Evolutionary conservation across 2,113 vertebrate species (phyloP), one percentile per base, ranked within the genome.

Genomic region (Odocoileus virginianus): DNA sequence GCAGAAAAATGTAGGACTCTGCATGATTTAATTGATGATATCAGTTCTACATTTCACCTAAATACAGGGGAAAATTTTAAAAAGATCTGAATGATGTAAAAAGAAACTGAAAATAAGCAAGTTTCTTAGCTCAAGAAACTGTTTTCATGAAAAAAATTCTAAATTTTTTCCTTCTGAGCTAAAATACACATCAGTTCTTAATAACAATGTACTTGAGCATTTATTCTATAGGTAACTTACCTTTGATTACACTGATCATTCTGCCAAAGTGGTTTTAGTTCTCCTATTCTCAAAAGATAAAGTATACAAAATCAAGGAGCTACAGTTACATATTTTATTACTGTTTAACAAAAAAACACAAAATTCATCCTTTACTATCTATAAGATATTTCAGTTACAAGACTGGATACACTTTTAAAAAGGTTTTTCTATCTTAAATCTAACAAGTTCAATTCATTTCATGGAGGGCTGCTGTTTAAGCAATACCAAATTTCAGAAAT

Each of bases 201-300:
- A 58, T 1, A 84, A 87, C 36, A 95, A 81, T 67, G 61, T 36
- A 57, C 45, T 95, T 79, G 71, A 55, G 28, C 45, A 79, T 81
- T 50, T 50, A 50, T 64, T 92, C 57, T 85, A 60, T 45, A 95
- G 36, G 47, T 60, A 87, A 89, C 30, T 86, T 94, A 84, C 7
- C 36, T 87, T 94, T 89, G 55, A 40, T 92, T 95, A 96, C 23
- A 97, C 17, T 79, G 57, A 95, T 95, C 43, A 82, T 91, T 95
- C 91, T 91, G 64, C 79, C 76, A 92, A 61, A 95, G 40, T 83
- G 50, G 36, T 94, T 98, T 94, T 74, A 64, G 50, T 97, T 98
- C 99, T 98, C 98, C 96, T 98, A 98, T 98, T 98, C 97, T 97
- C 95, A 98, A 97, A 96, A 97, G 94, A 98, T 97, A 99, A 98